A percentile compares a stretch with the other conserved stretches of the same genome.
Conservation (phyloP, 2,797 vertebrate genomes). For the Orestias chungarensis region DNA sequence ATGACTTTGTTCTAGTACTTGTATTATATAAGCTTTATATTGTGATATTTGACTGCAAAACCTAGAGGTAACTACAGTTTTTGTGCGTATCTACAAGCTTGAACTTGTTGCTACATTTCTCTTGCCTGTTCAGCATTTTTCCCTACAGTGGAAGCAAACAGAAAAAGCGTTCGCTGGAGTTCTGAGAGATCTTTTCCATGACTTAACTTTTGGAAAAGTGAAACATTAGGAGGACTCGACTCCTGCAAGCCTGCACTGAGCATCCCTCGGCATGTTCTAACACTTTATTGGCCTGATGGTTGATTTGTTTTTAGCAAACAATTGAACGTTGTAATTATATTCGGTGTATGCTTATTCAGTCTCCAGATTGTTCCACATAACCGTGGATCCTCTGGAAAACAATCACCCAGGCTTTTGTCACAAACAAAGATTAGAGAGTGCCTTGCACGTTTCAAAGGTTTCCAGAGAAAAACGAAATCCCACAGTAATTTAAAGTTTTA, state of each 20-base stretch:
- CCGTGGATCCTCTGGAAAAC: too few relatives aligned
- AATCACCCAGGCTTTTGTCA: too few relatives aligned
- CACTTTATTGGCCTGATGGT: neutral
- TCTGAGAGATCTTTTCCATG: slow-evolving; percentile 24
- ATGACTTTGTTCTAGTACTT: neutral
- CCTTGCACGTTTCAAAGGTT: too few relatives aligned
- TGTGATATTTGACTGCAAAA: neutral
- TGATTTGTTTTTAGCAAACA: neutral
- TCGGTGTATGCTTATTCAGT: neutral
- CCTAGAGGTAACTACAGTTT: neutral
- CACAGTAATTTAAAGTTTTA: too few relatives aligned
- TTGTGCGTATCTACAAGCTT: slow-evolving; percentile 9
- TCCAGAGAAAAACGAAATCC: too few relatives aligned
- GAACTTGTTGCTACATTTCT: slow-evolving; percentile 14
- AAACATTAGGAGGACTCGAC: neutral
- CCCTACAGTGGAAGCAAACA: slow-evolving; percentile 29
- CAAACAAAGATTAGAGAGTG: too few relatives aligned
- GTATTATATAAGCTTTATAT: neutral
- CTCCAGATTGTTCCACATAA: neutral
- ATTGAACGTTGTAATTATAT: neutral
- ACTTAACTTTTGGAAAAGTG: slow-evolving; percentile 1
- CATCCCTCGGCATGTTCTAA: slow-evolving; percentile 18
- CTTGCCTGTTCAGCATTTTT: slow-evolving; percentile 31
- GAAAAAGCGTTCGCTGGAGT: slow-evolving; percentile 43
- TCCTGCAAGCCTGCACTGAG: neutral